These are phyloP conservation scores for Lycia hirtaria DNA, from an alignment of 2,888 invertebrate genomes.

Conservation along the genomic window DNA sequence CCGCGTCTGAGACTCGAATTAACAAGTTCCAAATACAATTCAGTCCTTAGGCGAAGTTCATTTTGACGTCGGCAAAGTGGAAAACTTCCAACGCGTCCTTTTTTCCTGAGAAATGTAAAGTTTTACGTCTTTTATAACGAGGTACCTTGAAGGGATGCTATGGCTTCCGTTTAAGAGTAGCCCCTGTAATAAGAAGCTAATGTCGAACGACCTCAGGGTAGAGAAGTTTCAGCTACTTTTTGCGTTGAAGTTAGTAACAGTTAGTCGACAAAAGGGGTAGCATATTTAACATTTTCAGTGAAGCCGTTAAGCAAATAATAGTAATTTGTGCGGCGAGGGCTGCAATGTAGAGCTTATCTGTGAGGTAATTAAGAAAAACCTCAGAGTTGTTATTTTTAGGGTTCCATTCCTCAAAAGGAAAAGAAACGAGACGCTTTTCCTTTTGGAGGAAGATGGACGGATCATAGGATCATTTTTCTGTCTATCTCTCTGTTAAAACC, in stretches of 20 bases:
- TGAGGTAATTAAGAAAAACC: conserved; percentile 74
- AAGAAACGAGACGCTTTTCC: too few relatives aligned
- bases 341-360: conserved; percentile 70
- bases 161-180: conserved; percentile 46
- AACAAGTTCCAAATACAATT: conserved; percentile 83
- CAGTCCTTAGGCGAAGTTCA: conserved; percentile 77
- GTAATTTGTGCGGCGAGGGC: conserved; percentile 67
- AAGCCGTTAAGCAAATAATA: conserved; percentile 69
- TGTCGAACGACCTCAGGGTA: conserved; percentile 37
- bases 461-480: too few relatives aligned
- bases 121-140: conserved; percentile 69
- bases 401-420: too few relatives aligned
- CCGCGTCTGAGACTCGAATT: conserved; percentile 75
- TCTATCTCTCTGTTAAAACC: too few relatives aligned
- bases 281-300: conserved; percentile 65
- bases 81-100: conserved; percentile 71
- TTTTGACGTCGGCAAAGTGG: conserved; percentile 79
- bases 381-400: conserved; percentile 62
- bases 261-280: conserved; percentile 24
- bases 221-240: conserved; percentile 8
- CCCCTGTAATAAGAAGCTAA: conserved; percentile 48
- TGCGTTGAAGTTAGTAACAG: conserved; percentile 1
- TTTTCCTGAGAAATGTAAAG: conserved; percentile 67
- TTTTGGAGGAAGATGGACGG: too few relatives aligned
- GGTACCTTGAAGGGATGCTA: conserved; percentile 56